These are phyloP conservation scores for Pachyrhynchus sulphureomaculatus DNA, from an alignment of 1,140 invertebrate species.

Conservation along the genomic window DNA sequence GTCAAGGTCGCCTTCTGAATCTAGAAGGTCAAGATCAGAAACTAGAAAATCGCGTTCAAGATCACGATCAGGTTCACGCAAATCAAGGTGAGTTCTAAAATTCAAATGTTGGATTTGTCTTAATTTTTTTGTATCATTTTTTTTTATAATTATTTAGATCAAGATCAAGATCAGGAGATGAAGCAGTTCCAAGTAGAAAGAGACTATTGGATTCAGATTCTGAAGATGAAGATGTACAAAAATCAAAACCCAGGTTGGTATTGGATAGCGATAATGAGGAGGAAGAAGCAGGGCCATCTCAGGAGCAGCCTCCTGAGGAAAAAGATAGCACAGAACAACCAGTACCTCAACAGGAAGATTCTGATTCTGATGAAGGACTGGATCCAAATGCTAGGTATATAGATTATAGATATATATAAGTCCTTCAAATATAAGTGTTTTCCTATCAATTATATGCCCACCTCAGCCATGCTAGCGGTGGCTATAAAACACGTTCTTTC, in stretches of 20 bases:
- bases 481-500: too few relatives aligned
- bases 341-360: conserved; percentile 44
- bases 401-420: conserved; percentile 1
- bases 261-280: conserved; percentile 58
- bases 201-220: conserved; percentile 58
- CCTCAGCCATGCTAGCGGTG: too few relatives aligned
- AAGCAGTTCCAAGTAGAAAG: conserved; percentile 38
- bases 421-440: too few relatives aligned
- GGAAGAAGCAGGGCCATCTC: conserved; percentile 47
- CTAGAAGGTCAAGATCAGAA: conserved; percentile 35
- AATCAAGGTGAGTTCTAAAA: conserved; percentile 42
- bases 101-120: too few relatives aligned
- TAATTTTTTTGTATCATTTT: background rate
- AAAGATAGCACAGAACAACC: conserved; percentile 40
- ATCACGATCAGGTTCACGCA: conserved; percentile 40
- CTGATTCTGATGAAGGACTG: conserved; percentile 62
- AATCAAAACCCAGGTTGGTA: conserved; percentile 52
- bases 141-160: conserved; percentile 30
- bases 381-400: conserved; percentile 48
- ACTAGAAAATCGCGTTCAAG: conserved; percentile 38
- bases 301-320: conserved; percentile 47
- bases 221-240: conserved; percentile 53
- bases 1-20: conserved; percentile 44
- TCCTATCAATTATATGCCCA: background rate
- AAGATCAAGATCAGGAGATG: conserved; percentile 17